Percentiles rank a stretch among this genome's conserved stretches.
Conservation (phyloP, 2,797 vertebrate species). For the Acrossocheilus wenchowensis region DNA sequence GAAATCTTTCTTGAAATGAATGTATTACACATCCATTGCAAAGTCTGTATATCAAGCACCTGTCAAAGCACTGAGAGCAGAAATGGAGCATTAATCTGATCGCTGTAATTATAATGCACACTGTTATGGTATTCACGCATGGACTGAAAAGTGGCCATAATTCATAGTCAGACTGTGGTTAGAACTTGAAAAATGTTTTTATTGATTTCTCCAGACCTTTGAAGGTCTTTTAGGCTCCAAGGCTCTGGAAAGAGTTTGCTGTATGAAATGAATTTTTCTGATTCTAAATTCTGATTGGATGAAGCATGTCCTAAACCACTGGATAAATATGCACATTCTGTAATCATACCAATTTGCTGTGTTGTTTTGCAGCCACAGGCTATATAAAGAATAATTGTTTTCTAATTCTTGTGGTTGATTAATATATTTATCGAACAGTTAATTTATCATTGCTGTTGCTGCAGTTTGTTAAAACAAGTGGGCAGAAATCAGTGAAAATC, state of each 20-base stretch:
- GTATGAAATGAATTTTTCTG: background rate
- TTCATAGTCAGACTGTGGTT: slow-evolving; percentile 38
- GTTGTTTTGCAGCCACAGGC: too few relatives aligned
- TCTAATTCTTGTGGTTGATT: too few relatives aligned
- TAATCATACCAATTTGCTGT: background rate
- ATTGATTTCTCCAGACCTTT: slow-evolving; percentile 48
- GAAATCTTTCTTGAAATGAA: slow-evolving; percentile 4
- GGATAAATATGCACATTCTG: background rate
- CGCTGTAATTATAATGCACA: slow-evolving; percentile 24
- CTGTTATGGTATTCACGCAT: slow-evolving; percentile 7
- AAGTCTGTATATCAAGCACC: background rate
- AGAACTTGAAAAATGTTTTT: slow-evolving; percentile 4
- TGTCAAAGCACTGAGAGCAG: slow-evolving; percentile 2
- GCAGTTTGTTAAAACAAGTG: background rate
- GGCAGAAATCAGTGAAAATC: background rate
- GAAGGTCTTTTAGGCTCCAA: slow-evolving; percentile 37
- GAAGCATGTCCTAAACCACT: background rate
- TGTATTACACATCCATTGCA: background rate
- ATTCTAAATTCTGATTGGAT: slow-evolving; percentile 11
- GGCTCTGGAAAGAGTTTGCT: slow-evolving; percentile 15
- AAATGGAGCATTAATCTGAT: slow-evolving; percentile 20
- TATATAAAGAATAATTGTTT: too few relatives aligned
- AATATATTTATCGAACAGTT: too few relatives aligned
- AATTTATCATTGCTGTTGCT: background rate
- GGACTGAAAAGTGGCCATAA: slow-evolving; percentile 13